phyloP scores from a whole-genome alignment of 2,113 vertebrate genomes.

The Protomyctophum bolini region DNA sequence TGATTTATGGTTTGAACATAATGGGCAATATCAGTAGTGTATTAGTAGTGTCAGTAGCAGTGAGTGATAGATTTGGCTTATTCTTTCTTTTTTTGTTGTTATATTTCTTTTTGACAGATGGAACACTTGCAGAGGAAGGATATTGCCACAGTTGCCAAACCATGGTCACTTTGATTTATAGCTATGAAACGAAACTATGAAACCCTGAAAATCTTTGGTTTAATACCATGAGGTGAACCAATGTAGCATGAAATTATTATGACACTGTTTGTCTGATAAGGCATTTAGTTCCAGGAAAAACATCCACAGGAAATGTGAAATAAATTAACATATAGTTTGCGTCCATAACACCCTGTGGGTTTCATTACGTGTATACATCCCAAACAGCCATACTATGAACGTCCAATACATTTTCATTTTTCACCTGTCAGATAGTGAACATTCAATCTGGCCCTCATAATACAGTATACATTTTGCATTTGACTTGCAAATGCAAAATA shows the following conservation, averaged over 20 bases:
- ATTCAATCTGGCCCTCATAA: conserved; percentile 25
- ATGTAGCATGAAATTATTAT: conserved; percentile 59
- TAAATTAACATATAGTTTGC: conserved; percentile 7
- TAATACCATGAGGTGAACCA: conserved; percentile 24
- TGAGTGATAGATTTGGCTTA: background rate
- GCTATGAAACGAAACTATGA: background rate
- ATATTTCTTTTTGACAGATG: background rate
- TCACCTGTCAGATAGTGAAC: conserved; percentile 24
- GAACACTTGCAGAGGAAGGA: background rate
- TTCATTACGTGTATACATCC: conserved; percentile 8
- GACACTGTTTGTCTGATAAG: conserved; percentile 21
- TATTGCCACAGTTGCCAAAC: conserved; percentile 2
- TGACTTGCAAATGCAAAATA: background rate
- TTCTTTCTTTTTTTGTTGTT: background rate
- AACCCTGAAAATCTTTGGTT: conserved; percentile 19
- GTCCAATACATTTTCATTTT: conserved; percentile 36
- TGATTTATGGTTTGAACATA: background rate
- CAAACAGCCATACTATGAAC: conserved; percentile 1
- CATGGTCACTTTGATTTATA: conserved; percentile 36
- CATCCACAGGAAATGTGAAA: conserved; percentile 20
- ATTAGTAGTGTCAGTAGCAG: background rate
- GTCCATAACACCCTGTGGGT: conserved; percentile 3
- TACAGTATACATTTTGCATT: background rate
- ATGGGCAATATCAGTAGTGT: background rate
- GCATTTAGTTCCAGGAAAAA: conserved; percentile 7